Evolutionary conservation across 2,888 invertebrate genomes (phyloP), one percentile per base, ranked within the genome.

Genomic region (Microctonus hyperodae): DNA sequence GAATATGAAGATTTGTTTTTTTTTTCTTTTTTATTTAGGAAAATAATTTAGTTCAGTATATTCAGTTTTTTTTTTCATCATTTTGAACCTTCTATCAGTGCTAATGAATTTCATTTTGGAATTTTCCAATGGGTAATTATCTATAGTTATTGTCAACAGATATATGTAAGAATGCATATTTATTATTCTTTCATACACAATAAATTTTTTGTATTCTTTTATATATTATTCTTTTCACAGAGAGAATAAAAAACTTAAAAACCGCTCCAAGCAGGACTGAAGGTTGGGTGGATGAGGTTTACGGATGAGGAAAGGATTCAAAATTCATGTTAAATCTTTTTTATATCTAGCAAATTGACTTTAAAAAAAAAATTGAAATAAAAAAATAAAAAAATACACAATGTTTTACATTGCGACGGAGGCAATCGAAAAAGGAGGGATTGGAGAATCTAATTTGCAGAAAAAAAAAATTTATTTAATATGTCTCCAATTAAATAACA

Each of bases 221-320:
- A 55, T 33, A n/a, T 16, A 55, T 16, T 13, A 16, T 25, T 40
- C 50, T 22, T 9, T 35, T 48, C 23, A 22, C 64, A 64, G 50
- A 48, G 33, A 68, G 68, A 72, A 69, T 67, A 69, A 67, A 74
- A n/a, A 44, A 20, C 9, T 44, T 65, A 72, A 71, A 55, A 78
- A 77, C 75, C 76, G 79, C 75, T 79, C 76, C 78, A 80, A 81
- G 78, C 76, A 73, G 80, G 79, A 80, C 75, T 78, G 80, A 79
- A 70, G 67, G 73, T 79, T 73, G 77, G 67, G 72, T 20, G 4
- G 44, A 16, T 44, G 16, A 16, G 44, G 44, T 44, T 16, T 44
- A 6, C n/a, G n/a, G 44, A 48, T 51, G 50, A 73, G 77, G 75
- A 74, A 63, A 75, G 78, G 79, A 78, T 75, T 69, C 35, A 57